These are phyloP conservation scores for Stegodyphus mimosarum DNA, from an alignment of 1,140 invertebrate species.

Conservation along the genomic window DNA sequence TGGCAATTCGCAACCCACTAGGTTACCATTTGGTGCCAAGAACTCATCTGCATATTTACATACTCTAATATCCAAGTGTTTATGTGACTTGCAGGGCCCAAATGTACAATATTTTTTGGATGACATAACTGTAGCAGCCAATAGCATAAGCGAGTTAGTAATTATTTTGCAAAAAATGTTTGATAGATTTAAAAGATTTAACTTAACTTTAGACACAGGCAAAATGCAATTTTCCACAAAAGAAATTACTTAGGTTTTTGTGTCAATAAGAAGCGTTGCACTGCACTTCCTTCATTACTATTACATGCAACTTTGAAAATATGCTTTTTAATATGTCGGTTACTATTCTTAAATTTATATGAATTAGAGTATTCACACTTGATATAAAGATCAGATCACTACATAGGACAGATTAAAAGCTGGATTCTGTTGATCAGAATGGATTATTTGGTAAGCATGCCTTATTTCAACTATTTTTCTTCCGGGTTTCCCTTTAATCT, in stretches of 20 bases:
- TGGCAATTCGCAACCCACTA: neutral
- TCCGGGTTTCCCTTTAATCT: too few relatives aligned
- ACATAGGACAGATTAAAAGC: too few relatives aligned
- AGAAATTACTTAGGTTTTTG: neutral
- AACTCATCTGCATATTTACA: neutral
- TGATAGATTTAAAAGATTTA: neutral
- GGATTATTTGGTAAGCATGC: too few relatives aligned
- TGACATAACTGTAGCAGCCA: neutral
- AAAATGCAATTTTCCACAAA: neutral
- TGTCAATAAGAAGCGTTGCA: neutral
- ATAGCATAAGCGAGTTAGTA: neutral
- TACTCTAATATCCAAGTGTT: neutral
- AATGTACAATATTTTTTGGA: neutral
- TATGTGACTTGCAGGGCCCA: neutral
- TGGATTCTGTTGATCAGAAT: too few relatives aligned
- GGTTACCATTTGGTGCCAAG: neutral
- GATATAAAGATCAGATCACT: too few relatives aligned
- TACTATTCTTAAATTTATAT: too few relatives aligned
- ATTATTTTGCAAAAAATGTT: neutral
- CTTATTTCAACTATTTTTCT: too few relatives aligned
- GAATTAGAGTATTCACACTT: too few relatives aligned
- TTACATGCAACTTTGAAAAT: too few relatives aligned
- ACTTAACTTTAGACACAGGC: neutral
- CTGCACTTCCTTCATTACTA: too few relatives aligned
- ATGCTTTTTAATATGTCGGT: too few relatives aligned